Conservation (phyloP, 2,888 invertebrate genomes). For the Parnassius mnemosyne region DNA sequence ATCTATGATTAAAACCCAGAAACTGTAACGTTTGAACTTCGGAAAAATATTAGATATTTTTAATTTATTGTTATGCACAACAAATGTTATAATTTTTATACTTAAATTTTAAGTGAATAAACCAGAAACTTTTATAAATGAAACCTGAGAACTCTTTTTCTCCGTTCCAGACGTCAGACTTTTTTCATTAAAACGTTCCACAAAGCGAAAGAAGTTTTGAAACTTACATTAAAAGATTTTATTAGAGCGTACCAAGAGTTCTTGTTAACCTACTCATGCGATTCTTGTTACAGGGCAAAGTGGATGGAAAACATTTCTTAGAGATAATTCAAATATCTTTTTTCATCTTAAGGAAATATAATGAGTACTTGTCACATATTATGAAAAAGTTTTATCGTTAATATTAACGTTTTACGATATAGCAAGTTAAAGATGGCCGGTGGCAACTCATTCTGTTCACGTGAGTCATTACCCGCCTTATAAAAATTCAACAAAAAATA, state of each 20-base stretch:
- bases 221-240: constrained; percentile 28
- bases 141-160: constrained; percentile 17
- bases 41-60: no score
- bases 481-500: constrained; percentile 7
- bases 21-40: no score
- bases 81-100: no score
- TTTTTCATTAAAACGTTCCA: constrained; percentile 25
- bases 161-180: constrained; percentile 20
- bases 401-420: constrained; percentile 2
- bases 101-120: background rate
- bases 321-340: no score
- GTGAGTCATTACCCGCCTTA: constrained; percentile 2
- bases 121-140: background rate
- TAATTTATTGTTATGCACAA: no score
- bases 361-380: no score
- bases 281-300: no score
- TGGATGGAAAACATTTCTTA: no score
- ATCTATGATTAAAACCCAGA: no score
- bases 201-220: constrained; percentile 20
- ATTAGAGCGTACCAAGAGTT: constrained; percentile 5
- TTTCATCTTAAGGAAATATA: no score
- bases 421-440: constrained; percentile 6
- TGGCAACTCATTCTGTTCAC: constrained; percentile 1
- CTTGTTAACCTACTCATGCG: no score
- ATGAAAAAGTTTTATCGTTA: no score